Evolutionary conservation across 2,888 invertebrate genomes (phyloP).

Genomic region (Eupithecia subfuscata): DNA sequence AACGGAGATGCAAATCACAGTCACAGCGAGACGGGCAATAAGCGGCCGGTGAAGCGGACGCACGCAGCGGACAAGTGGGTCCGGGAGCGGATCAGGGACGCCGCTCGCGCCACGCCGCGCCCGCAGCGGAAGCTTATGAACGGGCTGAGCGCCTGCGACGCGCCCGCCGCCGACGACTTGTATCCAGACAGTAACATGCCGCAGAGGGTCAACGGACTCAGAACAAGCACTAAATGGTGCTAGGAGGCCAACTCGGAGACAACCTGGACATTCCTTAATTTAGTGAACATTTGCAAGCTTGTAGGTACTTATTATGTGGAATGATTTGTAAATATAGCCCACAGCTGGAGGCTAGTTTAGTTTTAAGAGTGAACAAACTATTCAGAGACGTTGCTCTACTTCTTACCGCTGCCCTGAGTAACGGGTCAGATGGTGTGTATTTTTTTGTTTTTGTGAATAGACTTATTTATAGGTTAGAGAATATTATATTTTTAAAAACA

Average conservation of each 20-base stretch:
- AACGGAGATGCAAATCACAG: constrained; percentile 43
- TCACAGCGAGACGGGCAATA: constrained; percentile 59
- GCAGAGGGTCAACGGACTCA: constrained; percentile 51
- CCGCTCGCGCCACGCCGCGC: constrained; percentile 70
- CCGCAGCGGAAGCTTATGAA: constrained; percentile 63
- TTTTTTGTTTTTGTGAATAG: constrained; percentile 24
- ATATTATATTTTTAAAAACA: constrained; percentile 56
- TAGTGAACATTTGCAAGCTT: background rate
- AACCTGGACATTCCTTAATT: background rate
- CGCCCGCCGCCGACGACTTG: constrained; percentile 72
- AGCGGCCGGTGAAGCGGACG: constrained; percentile 86
- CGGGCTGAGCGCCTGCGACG: constrained; percentile 58
- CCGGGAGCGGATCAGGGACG: constrained; percentile 61
- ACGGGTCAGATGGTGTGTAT: background rate
- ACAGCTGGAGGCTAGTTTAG: constrained; percentile 28
- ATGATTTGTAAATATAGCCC: constrained; percentile 6
- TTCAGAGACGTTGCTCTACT: constrained; percentile 17
- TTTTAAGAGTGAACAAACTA: constrained; percentile 15
- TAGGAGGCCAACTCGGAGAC: constrained; percentile 15
- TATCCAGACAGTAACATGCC: constrained; percentile 67
- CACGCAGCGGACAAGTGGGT: constrained; percentile 69
- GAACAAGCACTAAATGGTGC: constrained; percentile 52
- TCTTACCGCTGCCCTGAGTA: constrained; percentile 22
- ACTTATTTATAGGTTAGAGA: constrained; percentile 26
- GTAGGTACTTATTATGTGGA: background rate